phyloP scores from a whole-genome alignment of 1,140 invertebrate genomes.

The Kradibia gibbosae region DNA sequence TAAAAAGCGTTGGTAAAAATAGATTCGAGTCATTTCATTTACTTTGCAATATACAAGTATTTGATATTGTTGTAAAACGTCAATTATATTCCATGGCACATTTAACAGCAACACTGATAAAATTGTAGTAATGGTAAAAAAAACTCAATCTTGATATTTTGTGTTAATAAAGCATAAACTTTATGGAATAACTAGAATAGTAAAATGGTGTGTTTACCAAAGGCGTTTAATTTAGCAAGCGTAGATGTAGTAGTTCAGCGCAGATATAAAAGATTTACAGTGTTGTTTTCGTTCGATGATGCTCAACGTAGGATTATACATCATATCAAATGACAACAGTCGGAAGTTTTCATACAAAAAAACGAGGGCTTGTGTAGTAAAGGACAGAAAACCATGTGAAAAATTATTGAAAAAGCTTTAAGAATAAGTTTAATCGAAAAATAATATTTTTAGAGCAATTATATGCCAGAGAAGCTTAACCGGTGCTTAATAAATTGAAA shows the following conservation, averaged over 20 bases:
- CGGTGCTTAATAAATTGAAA: too few species aligned
- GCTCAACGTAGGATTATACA: neutral
- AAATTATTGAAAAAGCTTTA: too few species aligned
- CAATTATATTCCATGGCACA: neutral
- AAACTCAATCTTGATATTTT: neutral
- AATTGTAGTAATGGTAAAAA: neutral
- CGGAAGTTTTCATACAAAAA: neutral
- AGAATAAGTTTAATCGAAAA: too few species aligned
- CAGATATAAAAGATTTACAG: slow-evolving; percentile 11
- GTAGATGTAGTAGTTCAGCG: neutral
- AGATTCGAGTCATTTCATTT: too few species aligned
- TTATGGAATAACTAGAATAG: neutral
- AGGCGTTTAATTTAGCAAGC: neutral
- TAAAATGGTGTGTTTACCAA: slow-evolving; percentile 7
- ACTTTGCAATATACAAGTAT: neutral
- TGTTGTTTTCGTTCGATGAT: slow-evolving; percentile 8
- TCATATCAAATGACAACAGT: neutral
- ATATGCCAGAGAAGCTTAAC: too few species aligned
- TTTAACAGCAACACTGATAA: neutral
- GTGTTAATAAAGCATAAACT: neutral
- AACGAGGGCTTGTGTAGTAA: neutral
- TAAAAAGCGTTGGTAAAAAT: too few species aligned
- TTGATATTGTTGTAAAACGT: neutral
- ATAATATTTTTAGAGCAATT: too few species aligned
- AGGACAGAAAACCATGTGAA: too few species aligned